Evolutionary conservation across 2,888 invertebrate genomes (phyloP).

Genomic region (Drosophila eohydei): DNA sequence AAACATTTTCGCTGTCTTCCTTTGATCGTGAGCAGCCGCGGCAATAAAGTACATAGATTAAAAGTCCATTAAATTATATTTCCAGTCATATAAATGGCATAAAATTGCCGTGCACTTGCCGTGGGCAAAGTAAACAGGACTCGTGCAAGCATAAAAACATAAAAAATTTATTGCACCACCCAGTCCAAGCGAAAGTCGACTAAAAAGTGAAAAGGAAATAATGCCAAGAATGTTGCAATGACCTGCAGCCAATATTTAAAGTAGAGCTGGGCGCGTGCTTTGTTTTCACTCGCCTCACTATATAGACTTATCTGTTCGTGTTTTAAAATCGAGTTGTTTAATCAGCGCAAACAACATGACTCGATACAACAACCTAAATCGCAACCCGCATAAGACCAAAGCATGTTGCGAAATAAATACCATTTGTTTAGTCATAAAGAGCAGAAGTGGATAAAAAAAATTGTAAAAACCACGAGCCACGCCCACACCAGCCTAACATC

Average conservation of each 20-base stretch:
- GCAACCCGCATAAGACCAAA: not conserved
- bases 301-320: not conserved
- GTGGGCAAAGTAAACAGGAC: conserved; percentile 47
- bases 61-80: conserved; percentile 76
- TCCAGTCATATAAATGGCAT: conserved; percentile 65
- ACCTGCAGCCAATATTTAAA: conserved; percentile 31
- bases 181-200: conserved; percentile 14
- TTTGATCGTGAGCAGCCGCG: conserved; percentile 59
- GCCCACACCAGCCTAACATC: not conserved
- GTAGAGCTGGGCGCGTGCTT: conserved; percentile 1
- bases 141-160: conserved; percentile 61
- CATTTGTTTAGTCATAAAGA: not conserved
- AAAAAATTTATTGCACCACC: conserved; percentile 63
- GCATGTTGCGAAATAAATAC: not conserved
- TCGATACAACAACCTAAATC: not conserved
- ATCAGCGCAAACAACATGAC: conserved; percentile 8
- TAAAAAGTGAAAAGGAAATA: conserved; percentile 12
- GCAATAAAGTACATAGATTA: conserved; percentile 69
- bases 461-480: not conserved
- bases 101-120: conserved; percentile 59
- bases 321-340: conserved; percentile 2
- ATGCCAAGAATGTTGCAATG: conserved; percentile 41
- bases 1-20: conserved; percentile 39
- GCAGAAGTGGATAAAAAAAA: not conserved
- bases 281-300: conserved; percentile 1